These are phyloP conservation scores for Eleutherodactylus coqui DNA, from an alignment of 2,797 vertebrate genomes.

Conservation along the genomic window DNA sequence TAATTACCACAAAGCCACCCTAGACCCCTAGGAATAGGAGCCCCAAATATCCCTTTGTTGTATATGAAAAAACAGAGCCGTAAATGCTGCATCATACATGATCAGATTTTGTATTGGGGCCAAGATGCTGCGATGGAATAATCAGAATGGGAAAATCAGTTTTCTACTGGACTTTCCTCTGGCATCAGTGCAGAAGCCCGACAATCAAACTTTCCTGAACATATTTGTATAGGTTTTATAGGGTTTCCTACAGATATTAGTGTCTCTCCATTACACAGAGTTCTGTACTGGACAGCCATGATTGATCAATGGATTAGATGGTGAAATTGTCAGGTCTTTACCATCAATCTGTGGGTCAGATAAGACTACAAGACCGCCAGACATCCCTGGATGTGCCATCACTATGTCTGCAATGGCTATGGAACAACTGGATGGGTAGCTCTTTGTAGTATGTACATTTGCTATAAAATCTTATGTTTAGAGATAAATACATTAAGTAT, in stretches of 20 bases:
- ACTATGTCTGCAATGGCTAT: background rate
- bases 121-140: background rate
- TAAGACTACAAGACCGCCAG: background rate
- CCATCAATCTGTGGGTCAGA: background rate
- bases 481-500: conserved; percentile 9
- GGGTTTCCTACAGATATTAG: background rate
- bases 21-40: no score
- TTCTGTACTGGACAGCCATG: background rate
- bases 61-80: no score
- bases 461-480: background rate
- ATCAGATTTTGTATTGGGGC: background rate
- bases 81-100: no score
- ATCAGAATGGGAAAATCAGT: background rate
- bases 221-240: background rate
- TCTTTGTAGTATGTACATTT: background rate
- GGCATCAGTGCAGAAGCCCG: background rate
- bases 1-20: no score
- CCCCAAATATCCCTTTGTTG: no score
- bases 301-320: background rate
- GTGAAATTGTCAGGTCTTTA: background rate
- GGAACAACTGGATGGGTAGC: background rate
- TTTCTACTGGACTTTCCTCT: background rate
- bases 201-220: background rate
- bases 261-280: background rate
- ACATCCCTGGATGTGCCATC: background rate